Evolutionary conservation across 2,113 vertebrate species (phyloP), one percentile per base, ranked within the genome.

Genomic region (Aleadryas rufinucha): DNA sequence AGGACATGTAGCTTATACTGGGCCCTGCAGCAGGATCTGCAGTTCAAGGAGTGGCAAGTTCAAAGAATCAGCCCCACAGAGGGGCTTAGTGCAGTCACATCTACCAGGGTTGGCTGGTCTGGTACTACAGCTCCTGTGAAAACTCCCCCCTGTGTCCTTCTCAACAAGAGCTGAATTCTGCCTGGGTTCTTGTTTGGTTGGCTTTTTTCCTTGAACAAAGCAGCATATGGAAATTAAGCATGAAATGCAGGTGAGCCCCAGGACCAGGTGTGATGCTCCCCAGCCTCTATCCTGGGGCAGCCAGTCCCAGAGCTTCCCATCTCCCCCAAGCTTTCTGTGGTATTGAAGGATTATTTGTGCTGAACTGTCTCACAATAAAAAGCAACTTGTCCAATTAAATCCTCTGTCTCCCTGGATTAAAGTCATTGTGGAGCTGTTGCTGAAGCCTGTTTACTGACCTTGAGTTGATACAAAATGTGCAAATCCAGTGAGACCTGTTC

Each of bases 361-460:
- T 76, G 68, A 85, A 11, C 53, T 0, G 0, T 63, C 37, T 79
- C 66, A 37, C 31, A 61, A 26, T 23, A 21, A 41, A 91, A 57
- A 47, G 2, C 45, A 75, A 16, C 41, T 65, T 71, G 17, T 64
- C 45, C 54, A 45, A 33, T 86, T 95, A 94, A 92, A 53, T 88
- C 41, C 23, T 87, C 33, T n/a, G 26, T 78, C 65, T 82, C 65
- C 33, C 41, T 41, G 44, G 81, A 82, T 83, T 77, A 76, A 44
- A 90, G 70, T 28, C 27, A 17, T 33, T 24, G 50, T 49, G 61
- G 81, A 64, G 68, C 49, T 65, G 59, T 45, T 85, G 87, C 84
- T 75, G 91, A 79, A 93, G 70, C 44, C 78, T 75, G 16, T 88
- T 91, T 69, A 13, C 69, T 76, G 59, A 87, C 53, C 78, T 63